A percentile compares a stretch with the other conserved stretches of the same genome.
Evolutionary conservation across 2,113 vertebrate genomes (phyloP).

Genomic region (Gallinago media): DNA sequence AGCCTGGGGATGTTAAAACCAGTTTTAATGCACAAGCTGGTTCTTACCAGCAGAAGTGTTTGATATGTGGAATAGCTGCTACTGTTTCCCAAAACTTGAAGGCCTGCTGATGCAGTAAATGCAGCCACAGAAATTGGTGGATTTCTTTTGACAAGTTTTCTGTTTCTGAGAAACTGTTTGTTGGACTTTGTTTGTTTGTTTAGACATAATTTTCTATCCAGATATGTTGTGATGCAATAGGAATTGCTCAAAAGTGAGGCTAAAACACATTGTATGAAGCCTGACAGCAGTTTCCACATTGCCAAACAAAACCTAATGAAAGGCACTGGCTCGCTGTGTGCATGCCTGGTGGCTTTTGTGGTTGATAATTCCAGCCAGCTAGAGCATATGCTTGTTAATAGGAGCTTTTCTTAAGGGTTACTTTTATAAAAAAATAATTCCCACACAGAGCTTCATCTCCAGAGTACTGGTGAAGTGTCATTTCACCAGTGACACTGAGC

Average conservation of each 20-base stretch:
- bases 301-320: not conserved
- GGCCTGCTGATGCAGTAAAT: not conserved
- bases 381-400: not conserved
- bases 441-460: not conserved
- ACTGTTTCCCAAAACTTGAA: not conserved
- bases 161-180: not conserved
- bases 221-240: not conserved
- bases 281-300: rapidly evolving
- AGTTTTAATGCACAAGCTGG: not conserved
- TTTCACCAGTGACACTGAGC: too few relatives aligned
- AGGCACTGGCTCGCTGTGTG: not conserved
- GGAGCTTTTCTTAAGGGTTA: not conserved
- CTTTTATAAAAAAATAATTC: not conserved
- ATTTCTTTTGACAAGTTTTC: not conserved
- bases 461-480: not conserved
- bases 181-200: not conserved
- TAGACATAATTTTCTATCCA: not conserved
- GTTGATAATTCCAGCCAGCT: not conserved
- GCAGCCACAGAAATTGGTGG: not conserved
- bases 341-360: not conserved
- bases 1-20: not conserved
- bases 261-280: not conserved
- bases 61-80: rapidly evolving
- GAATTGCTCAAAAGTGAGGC: not conserved
- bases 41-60: not conserved